Evolutionary conservation across 2,113 vertebrate species (phyloP).

Genomic region (Neotragus pygmaeus): DNA sequence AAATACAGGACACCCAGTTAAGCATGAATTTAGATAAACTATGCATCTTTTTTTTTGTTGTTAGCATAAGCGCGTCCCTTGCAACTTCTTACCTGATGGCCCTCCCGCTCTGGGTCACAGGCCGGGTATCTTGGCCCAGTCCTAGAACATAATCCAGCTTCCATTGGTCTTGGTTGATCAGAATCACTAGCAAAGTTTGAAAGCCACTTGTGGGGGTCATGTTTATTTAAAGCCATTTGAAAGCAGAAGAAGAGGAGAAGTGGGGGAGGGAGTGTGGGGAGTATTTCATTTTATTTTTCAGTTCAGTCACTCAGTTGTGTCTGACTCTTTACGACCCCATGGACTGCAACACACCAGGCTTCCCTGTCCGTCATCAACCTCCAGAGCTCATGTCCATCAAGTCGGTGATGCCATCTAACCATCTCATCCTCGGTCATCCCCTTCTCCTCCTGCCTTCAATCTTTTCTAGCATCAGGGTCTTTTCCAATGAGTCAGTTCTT

Average conservation of each 20-base stretch:
- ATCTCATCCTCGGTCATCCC: not conserved
- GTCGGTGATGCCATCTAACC: not conserved
- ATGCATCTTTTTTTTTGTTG: not conserved
- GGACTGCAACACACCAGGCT: not conserved
- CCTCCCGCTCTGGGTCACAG: rapidly evolving
- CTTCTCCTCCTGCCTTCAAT: not conserved
- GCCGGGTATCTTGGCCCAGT: rapidly evolving
- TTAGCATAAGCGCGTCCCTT: rapidly evolving
- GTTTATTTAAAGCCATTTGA: not conserved
- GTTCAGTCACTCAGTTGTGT: not conserved
- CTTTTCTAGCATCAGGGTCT: not conserved
- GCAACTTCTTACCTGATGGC: not conserved
- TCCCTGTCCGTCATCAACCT: not conserved
- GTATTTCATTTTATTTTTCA: not conserved
- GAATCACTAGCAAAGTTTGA: not conserved
- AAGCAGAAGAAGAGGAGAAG: not conserved
- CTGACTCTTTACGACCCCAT: not conserved
- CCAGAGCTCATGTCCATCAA: not conserved
- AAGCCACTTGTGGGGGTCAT: not conserved
- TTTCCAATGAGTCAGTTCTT: not conserved
- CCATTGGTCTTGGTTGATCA: rapidly evolving
- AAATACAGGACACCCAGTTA: not conserved
- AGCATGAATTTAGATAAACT: not conserved
- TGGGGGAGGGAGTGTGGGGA: not conserved
- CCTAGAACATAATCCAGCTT: not conserved